Conservation (phyloP, 2,888 invertebrate species). For the Epirrhoe alternata region DNA sequence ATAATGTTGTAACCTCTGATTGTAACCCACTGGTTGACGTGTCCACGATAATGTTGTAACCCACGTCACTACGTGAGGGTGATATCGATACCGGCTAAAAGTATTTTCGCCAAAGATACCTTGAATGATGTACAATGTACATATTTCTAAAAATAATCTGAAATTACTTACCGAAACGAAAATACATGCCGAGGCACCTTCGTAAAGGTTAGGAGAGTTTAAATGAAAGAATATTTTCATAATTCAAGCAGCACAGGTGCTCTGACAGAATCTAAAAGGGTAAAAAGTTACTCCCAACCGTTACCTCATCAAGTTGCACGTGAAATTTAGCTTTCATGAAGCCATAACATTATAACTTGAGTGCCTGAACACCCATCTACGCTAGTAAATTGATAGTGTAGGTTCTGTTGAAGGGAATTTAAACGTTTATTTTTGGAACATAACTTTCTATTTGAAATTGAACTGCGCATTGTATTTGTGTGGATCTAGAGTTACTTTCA, state of each 20-base stretch:
- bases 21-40: too few species aligned
- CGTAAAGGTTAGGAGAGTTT: slow-evolving; percentile 31
- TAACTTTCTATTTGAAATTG: not conserved
- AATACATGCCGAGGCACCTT: slow-evolving; percentile 20
- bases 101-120: too few species aligned
- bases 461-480: not conserved
- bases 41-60: too few species aligned
- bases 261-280: slow-evolving; percentile 58
- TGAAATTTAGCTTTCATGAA: slow-evolving; percentile 36
- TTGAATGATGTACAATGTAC: not conserved
- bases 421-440: not conserved
- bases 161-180: slow-evolving; percentile 7
- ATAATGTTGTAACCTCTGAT: too few species aligned
- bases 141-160: not conserved
- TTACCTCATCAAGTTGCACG: slow-evolving; percentile 45
- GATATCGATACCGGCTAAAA: not conserved
- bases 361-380: slow-evolving; percentile 21
- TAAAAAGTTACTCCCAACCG: slow-evolving; percentile 55
- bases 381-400: slow-evolving; percentile 18
- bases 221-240: slow-evolving; percentile 69
- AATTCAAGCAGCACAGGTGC: slow-evolving; percentile 69
- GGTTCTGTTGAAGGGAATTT: slow-evolving; percentile 6
- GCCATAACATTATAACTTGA: slow-evolving; percentile 33
- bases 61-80: too few species aligned
- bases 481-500: not conserved